Conservation (phyloP, 1,140 invertebrate species). For the Mylabris phalerata region DNA sequence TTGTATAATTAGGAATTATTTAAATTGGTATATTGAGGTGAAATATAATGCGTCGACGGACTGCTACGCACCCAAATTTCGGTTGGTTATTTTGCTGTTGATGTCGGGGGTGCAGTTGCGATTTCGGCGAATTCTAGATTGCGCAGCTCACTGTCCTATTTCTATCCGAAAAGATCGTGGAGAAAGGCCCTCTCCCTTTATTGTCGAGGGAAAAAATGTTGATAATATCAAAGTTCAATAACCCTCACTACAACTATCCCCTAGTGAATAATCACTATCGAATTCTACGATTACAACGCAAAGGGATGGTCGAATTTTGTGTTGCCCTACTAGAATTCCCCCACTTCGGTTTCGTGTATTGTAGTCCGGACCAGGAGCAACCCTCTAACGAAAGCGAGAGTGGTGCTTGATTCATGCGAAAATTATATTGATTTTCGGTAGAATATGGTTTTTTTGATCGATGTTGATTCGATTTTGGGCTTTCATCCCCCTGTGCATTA, state of each 20-base stretch:
- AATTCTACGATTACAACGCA: too few species aligned
- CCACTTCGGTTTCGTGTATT: background rate
- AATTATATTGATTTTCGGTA: too few species aligned
- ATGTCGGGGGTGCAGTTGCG: too few species aligned
- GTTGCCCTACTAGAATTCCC: conserved; percentile 16
- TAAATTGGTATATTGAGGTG: too few species aligned
- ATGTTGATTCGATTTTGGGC: background rate
- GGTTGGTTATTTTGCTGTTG: too few species aligned
- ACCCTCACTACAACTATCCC: conserved; percentile 1
- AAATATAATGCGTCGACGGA: too few species aligned
- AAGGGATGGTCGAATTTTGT: too few species aligned
- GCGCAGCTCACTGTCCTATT: background rate
- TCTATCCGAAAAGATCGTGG: background rate
- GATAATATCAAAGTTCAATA: background rate
- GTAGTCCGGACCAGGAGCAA: conserved; percentile 6
- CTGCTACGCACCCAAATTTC: too few species aligned
- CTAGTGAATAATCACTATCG: conserved; percentile 18
- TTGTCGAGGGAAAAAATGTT: background rate
- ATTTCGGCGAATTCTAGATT: too few species aligned
- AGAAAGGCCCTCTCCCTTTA: conserved; percentile 4
- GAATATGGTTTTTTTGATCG: background rate
- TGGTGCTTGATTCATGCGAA: conserved; percentile 8
- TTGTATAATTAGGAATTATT: too few species aligned
- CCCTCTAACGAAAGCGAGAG: conserved; percentile 20
- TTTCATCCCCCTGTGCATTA: background rate